Percentiles rank a stretch among this genome's conserved stretches.
Evolutionary conservation across 2,113 vertebrate genomes (phyloP).

Genomic region (Carassius gibelio): DNA sequence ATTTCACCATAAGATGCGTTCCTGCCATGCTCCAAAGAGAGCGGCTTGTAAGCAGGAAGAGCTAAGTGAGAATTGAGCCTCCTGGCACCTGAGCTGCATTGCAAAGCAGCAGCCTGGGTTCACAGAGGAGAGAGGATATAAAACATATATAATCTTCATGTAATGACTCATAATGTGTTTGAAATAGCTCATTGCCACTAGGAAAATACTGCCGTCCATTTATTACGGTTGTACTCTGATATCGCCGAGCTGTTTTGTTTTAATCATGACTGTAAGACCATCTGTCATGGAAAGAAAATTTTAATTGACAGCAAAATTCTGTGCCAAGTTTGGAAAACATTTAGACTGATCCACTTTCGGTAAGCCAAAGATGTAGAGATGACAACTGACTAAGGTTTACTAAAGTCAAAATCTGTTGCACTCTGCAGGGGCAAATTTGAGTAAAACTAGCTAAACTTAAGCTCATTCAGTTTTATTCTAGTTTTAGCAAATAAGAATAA

Average conservation of each 20-base stretch:
- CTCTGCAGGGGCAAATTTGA: no score
- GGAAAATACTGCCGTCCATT: conserved; percentile 44
- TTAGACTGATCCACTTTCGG: no score
- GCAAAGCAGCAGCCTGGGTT: conserved; percentile 3
- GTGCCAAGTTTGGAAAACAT: no score
- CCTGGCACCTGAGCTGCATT: conserved; percentile 43
- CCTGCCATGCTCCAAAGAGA: conserved; percentile 30
- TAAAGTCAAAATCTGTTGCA: no score
- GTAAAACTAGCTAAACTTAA: no score
- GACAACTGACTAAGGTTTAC: no score
- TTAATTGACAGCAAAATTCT: no score
- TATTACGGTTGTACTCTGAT: conserved; percentile 34
- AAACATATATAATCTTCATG: conserved; percentile 50
- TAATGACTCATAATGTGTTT: conserved; percentile 54
- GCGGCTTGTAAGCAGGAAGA: conserved; percentile 30
- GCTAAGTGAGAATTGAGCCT: conserved; percentile 25
- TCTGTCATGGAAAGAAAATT: conserved; percentile 48
- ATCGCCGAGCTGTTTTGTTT: conserved; percentile 46
- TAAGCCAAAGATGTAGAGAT: no score
- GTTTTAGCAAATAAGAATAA: no score
- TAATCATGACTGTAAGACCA: conserved; percentile 51
- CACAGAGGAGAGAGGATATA: background rate
- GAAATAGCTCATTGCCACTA: conserved; percentile 50
- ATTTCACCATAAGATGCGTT: conserved; percentile 47
- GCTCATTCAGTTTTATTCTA: no score